Conservation (phyloP, 2,113 vertebrate species). For the Theropithecus gelada region DNA sequence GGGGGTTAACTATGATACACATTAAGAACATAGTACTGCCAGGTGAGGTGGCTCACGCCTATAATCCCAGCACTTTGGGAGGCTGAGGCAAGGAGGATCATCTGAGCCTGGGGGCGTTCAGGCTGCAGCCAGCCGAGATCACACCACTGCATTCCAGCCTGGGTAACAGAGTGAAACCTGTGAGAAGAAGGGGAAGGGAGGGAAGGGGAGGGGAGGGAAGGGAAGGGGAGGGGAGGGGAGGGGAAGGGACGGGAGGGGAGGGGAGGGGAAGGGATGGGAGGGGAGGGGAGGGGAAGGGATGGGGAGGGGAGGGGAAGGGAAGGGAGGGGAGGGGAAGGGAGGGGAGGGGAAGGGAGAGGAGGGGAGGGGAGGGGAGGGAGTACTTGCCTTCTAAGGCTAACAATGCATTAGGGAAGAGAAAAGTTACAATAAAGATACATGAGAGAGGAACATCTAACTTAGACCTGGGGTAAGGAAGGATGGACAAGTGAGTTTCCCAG, state of each 20-base stretch:
- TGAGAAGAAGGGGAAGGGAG: too few species aligned
- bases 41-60: too few species aligned
- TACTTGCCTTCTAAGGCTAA: not conserved
- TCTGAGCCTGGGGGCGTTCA: too few species aligned
- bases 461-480: not conserved
- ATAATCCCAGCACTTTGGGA: too few species aligned
- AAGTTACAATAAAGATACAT: not conserved
- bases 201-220: fast-evolving
- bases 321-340: fast-evolving
- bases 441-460: not conserved
- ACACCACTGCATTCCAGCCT: not conserved
- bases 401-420: not conserved
- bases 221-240: too few species aligned
- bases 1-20: not conserved
- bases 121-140: not conserved
- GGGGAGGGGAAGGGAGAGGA: too few species aligned
- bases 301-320: too few species aligned
- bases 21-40: not conserved
- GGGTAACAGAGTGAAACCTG: not conserved
- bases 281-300: too few species aligned
- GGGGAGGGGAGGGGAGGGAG: fast-evolving
- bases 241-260: fast-evolving
- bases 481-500: not conserved
- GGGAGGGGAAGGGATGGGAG: fast-evolving
- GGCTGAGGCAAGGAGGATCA: too few species aligned